Conservation (phyloP, 2,113 vertebrate species). For the Terrapene triunguis region DNA sequence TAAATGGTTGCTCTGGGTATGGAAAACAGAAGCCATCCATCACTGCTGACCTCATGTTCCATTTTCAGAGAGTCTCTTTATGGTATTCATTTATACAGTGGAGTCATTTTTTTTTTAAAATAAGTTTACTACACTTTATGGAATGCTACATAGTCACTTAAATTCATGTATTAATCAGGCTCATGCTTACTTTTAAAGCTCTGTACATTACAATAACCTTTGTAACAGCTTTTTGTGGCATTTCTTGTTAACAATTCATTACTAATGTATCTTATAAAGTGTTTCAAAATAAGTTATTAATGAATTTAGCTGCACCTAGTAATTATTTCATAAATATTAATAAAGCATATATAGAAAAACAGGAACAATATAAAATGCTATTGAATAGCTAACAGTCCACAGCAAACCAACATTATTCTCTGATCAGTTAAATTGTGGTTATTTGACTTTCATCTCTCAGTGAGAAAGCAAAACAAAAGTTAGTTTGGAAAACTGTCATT, state of each 20-base stretch:
- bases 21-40: neutral
- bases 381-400: conserved; percentile 57
- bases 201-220: conserved; percentile 6
- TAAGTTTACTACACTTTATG: conserved; percentile 22
- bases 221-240: neutral
- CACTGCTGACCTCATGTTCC: neutral
- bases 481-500: conserved; percentile 60
- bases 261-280: conserved; percentile 59
- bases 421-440: conserved; percentile 67
- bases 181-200: conserved; percentile 43
- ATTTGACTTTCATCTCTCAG: conserved; percentile 62
- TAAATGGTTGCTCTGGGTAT: neutral
- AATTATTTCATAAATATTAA: conserved; percentile 81
- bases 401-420: conserved; percentile 57
- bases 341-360: neutral
- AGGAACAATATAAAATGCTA: conserved; percentile 60
- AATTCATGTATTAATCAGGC: conserved; percentile 53
- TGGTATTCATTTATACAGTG: neutral
- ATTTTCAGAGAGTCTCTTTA: neutral
- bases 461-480: conserved; percentile 65
- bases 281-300: conserved; percentile 68
- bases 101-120: neutral
- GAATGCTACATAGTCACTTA: neutral
- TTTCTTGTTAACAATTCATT: conserved; percentile 63
- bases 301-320: conserved; percentile 57